Conservation (phyloP, 2,888 invertebrate species). For the Ellobium chinense region DNA sequence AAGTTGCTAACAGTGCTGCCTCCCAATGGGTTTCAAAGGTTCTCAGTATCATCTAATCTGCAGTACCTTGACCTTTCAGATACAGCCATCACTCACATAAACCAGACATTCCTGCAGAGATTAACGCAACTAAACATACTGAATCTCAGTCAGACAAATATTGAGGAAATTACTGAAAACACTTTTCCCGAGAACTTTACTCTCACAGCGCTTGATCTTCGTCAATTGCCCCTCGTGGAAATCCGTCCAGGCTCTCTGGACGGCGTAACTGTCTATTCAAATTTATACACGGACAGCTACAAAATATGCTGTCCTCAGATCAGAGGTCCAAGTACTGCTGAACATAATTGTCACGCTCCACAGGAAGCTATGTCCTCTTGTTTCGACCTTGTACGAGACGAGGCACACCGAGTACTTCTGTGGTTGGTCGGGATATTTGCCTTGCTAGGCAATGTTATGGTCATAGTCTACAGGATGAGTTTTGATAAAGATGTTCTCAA, state of each 20-base stretch:
- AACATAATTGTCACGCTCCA: conserved; percentile 42
- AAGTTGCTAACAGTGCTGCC: background rate
- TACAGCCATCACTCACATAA: background rate
- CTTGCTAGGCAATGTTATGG: conserved; percentile 53
- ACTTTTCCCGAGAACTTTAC: background rate
- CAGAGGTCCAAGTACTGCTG: background rate
- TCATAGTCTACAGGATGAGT: conserved; percentile 48
- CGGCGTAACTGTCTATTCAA: background rate
- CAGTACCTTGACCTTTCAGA: background rate
- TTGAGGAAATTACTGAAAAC: background rate
- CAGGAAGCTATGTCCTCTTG: conserved; percentile 60
- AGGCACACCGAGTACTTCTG: conserved; percentile 48
- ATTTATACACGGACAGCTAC: conserved; percentile 4
- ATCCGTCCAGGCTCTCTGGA: background rate
- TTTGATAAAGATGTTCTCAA: conserved; percentile 58
- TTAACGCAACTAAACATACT: background rate
- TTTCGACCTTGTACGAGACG: conserved; percentile 55
- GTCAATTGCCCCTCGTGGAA: background rate
- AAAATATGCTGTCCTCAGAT: conserved; percentile 26
- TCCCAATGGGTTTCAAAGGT: background rate
- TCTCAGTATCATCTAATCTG: background rate
- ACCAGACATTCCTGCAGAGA: background rate
- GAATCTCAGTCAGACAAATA: background rate
- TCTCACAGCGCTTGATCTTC: background rate
- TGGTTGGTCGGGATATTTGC: conserved; percentile 56